Percentiles rank a stretch among this genome's conserved stretches.
These are phyloP conservation scores for Acipenser ruthenus DNA, from an alignment of 2,797 vertebrate species.

Conservation along the genomic window DNA sequence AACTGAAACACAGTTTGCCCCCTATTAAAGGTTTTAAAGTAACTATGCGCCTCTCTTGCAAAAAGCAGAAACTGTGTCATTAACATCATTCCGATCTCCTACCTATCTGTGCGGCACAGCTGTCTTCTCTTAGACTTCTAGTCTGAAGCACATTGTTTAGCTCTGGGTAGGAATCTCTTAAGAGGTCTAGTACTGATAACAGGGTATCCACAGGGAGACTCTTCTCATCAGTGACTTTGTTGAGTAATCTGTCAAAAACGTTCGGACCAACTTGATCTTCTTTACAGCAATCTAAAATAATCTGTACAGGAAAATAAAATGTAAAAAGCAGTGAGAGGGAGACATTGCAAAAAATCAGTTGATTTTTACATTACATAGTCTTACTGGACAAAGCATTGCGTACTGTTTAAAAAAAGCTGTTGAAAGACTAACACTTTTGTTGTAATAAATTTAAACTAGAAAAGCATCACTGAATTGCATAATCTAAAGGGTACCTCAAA, in stretches of 20 bases:
- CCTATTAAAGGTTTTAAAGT: too few species aligned
- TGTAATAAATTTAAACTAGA: too few species aligned
- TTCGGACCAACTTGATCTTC: constrained; percentile 31
- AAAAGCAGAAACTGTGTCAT: too few species aligned
- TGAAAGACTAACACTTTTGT: too few species aligned
- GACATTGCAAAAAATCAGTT: neutral
- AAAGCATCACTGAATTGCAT: too few species aligned
- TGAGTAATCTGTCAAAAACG: constrained; percentile 44
- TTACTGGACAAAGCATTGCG: too few species aligned
- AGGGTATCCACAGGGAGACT: constrained; percentile 36
- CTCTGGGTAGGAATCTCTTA: constrained; percentile 32
- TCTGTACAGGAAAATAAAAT: constrained; percentile 31
- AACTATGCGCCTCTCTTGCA: too few species aligned
- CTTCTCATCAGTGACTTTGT: constrained; percentile 29
- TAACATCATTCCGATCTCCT: too few species aligned
- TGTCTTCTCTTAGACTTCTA: too few species aligned
- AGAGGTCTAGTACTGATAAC: constrained; percentile 39
- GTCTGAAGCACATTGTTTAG: constrained; percentile 26
- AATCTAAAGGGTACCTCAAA: too few species aligned
- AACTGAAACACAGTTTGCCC: neutral
- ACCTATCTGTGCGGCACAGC: too few species aligned
- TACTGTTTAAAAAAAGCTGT: too few species aligned
- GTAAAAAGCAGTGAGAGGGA: neutral
- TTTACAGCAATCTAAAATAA: constrained; percentile 42
- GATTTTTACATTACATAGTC: constrained; percentile 14